Evolutionary conservation across 1,140 invertebrate species (phyloP).

Genomic region (Trichonephila inaurata): DNA sequence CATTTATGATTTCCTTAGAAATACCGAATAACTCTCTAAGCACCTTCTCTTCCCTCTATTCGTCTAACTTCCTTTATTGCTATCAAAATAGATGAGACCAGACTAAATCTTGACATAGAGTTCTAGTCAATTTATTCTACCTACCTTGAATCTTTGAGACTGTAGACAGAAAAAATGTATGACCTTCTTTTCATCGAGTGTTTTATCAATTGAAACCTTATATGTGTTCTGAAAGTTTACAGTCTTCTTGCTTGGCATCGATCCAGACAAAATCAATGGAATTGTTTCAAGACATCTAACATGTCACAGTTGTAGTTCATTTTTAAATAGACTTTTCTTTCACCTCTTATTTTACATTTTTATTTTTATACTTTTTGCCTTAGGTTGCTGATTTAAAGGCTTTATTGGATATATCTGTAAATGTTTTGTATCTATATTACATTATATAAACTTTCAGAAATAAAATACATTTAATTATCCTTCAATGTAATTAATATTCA

Average conservation of each 20-base stretch:
- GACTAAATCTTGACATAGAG: constrained; percentile 26
- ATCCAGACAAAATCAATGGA: background rate
- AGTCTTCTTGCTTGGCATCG: background rate
- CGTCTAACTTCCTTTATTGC: too few relatives aligned
- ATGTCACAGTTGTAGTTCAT: background rate
- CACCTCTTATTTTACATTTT: too few relatives aligned
- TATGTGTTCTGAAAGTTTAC: background rate
- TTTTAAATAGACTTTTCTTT: background rate
- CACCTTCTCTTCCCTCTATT: too few relatives aligned
- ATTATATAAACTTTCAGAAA: too few relatives aligned
- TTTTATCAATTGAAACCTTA: constrained; percentile 21
- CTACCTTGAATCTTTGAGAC: background rate
- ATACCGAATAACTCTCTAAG: background rate
- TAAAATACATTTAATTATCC: too few relatives aligned
- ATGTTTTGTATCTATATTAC: too few relatives aligned
- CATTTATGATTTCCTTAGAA: background rate
- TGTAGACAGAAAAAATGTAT: background rate
- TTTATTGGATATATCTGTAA: too few relatives aligned
- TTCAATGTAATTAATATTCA: too few relatives aligned
- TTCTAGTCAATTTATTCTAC: constrained; percentile 8
- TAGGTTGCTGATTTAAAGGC: too few relatives aligned
- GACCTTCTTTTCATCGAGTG: background rate
- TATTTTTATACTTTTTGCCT: too few relatives aligned
- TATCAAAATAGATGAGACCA: background rate
- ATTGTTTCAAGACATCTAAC: too few relatives aligned